These are phyloP conservation scores for Neoascia interrupta DNA, from an alignment of 2,888 invertebrate species.

Conservation along the genomic window DNA sequence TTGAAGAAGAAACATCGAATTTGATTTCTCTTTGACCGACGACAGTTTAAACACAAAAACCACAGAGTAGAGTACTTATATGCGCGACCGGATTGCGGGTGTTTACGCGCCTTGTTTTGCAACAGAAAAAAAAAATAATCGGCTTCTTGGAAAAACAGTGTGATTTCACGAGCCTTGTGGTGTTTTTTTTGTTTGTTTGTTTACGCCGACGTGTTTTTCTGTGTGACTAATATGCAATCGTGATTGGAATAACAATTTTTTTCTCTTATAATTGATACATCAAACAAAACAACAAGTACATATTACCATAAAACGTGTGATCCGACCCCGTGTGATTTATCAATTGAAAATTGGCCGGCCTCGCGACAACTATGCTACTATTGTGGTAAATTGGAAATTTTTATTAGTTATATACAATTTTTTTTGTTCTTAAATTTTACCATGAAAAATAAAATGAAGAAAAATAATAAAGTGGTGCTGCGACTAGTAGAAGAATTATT, in stretches of 20 bases:
- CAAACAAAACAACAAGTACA: slow-evolving; percentile 13
- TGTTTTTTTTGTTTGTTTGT: slow-evolving; percentile 23
- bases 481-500: not conserved
- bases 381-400: slow-evolving; percentile 61
- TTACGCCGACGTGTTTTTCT: slow-evolving; percentile 7
- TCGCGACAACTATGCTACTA: slow-evolving; percentile 49
- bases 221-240: slow-evolving; percentile 50
- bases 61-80: slow-evolving; percentile 11
- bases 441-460: slow-evolving; percentile 13
- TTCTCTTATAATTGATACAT: not conserved
- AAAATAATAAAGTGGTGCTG: slow-evolving; percentile 24
- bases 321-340: slow-evolving; percentile 28
- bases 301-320: slow-evolving; percentile 19
- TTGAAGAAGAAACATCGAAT: slow-evolving; percentile 4
- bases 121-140: slow-evolving; percentile 24
- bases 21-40: not conserved
- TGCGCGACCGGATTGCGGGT: slow-evolving; percentile 26
- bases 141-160: slow-evolving; percentile 48
- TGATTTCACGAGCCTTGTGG: slow-evolving; percentile 28
- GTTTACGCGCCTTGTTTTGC: slow-evolving; percentile 23
- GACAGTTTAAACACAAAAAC: slow-evolving; percentile 12
- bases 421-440: slow-evolving; percentile 1
- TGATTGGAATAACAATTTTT: slow-evolving; percentile 44
- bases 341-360: slow-evolving; percentile 45
- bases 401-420: slow-evolving; percentile 2